Percentiles rank a stretch among this genome's conserved stretches.
These are phyloP conservation scores for Montifringilla adamsi DNA, from an alignment of 2,113 vertebrate genomes.

Conservation along the genomic window DNA sequence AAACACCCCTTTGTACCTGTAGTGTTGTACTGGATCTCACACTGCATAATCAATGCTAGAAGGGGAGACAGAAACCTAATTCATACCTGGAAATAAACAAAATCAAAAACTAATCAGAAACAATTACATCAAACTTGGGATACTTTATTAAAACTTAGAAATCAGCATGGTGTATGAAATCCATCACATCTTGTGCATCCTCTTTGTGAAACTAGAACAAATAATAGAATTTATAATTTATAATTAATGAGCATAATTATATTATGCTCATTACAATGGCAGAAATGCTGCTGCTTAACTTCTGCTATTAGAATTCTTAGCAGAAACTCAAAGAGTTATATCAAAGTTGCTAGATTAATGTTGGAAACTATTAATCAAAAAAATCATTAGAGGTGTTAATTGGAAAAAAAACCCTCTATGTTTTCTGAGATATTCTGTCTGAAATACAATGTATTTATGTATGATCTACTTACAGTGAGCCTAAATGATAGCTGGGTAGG, in stretches of 20 bases:
- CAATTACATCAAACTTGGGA: background rate
- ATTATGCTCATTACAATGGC: conserved; percentile 8
- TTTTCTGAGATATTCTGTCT: background rate
- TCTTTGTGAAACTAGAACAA: background rate
- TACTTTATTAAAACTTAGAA: background rate
- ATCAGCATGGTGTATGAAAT: background rate
- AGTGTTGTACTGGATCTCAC: background rate
- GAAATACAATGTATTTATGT: background rate
- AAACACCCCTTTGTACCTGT: background rate
- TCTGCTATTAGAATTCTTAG: conserved; percentile 25
- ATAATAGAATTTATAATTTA: background rate
- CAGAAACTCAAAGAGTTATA: background rate
- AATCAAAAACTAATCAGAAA: background rate
- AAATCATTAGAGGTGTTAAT: background rate
- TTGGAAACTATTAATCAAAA: background rate
- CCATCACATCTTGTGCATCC: background rate
- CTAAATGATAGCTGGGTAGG: background rate
- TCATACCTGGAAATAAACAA: background rate
- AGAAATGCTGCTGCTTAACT: conserved; percentile 6
- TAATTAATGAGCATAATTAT: too few species aligned
- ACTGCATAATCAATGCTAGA: background rate
- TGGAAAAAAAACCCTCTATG: fast-evolving
- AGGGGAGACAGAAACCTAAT: background rate
- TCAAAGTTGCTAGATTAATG: background rate
- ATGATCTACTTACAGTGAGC: background rate